Evolutionary conservation across 2,888 invertebrate genomes (phyloP).

Genomic region (Beris chalybata): DNA sequence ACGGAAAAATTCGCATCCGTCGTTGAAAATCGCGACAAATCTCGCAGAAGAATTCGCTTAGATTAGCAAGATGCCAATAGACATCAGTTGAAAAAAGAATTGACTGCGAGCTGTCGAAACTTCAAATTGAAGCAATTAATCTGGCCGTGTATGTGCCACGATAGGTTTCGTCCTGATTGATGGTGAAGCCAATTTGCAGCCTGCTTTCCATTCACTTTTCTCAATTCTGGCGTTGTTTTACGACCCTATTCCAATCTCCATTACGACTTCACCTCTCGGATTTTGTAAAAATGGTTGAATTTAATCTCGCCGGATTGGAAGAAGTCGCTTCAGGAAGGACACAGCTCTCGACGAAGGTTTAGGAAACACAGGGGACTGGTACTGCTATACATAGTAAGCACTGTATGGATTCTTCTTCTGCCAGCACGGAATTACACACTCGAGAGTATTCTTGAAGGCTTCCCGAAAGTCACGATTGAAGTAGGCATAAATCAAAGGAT

Average conservation of each 20-base stretch:
- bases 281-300: background rate
- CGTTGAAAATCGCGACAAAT: too few species aligned
- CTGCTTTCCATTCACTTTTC: too few species aligned
- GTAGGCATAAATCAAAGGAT: constrained; percentile 94
- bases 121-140: too few species aligned
- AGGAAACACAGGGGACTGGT: background rate
- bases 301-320: background rate
- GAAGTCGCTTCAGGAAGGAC: background rate
- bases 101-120: too few species aligned
- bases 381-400: constrained; percentile 56
- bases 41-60: too few species aligned
- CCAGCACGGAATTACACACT: constrained; percentile 81
- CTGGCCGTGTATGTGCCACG: too few species aligned
- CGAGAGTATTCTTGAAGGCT: constrained; percentile 90
- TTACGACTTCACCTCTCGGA: background rate
- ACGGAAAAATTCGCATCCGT: too few species aligned
- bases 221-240: too few species aligned
- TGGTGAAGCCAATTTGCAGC: too few species aligned
- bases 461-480: constrained; percentile 96
- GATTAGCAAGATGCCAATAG: too few species aligned
- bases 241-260: background rate
- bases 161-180: too few species aligned
- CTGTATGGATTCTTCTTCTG: constrained; percentile 56
- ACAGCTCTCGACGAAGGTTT: constrained; percentile 7
- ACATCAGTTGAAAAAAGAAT: too few species aligned